These are phyloP conservation scores for Prinia subflava DNA, from an alignment of 2,113 vertebrate genomes.

Conservation along the genomic window DNA sequence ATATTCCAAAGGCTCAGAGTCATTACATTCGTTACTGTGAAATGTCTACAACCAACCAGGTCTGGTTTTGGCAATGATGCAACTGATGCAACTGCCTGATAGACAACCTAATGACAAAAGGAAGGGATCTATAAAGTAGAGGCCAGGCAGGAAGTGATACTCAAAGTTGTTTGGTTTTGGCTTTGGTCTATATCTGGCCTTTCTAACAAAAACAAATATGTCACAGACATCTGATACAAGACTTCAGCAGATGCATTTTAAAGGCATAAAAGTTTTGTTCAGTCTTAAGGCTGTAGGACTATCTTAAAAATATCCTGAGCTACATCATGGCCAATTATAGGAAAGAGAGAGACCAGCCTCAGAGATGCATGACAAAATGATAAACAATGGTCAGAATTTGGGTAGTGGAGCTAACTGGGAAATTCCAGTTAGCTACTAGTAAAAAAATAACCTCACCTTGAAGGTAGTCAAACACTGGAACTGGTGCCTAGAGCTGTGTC, in stretches of 20 bases:
- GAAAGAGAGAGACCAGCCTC: neutral
- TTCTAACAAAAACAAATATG: neutral
- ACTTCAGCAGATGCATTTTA: neutral
- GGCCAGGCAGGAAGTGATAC: neutral
- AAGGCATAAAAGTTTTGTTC: neutral
- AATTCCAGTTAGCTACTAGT: neutral
- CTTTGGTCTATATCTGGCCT: neutral
- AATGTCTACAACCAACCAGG: neutral
- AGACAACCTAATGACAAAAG: neutral
- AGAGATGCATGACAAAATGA: neutral
- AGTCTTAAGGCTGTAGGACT: neutral
- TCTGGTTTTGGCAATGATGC: neutral
- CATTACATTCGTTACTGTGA: neutral
- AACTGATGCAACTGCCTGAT: neutral
- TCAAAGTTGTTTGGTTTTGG: neutral
- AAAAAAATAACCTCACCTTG: neutral
- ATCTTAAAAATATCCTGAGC: neutral
- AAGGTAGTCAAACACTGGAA: neutral
- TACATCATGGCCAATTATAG: neutral
- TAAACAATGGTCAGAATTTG: neutral
- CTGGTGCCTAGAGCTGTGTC: neutral
- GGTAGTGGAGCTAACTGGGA: neutral
- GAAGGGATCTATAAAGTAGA: neutral
- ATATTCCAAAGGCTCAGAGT: neutral
- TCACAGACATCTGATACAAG: neutral